Evolutionary conservation across 2,113 vertebrate genomes (phyloP).

Genomic region (Todiramphus saurophagus): DNA sequence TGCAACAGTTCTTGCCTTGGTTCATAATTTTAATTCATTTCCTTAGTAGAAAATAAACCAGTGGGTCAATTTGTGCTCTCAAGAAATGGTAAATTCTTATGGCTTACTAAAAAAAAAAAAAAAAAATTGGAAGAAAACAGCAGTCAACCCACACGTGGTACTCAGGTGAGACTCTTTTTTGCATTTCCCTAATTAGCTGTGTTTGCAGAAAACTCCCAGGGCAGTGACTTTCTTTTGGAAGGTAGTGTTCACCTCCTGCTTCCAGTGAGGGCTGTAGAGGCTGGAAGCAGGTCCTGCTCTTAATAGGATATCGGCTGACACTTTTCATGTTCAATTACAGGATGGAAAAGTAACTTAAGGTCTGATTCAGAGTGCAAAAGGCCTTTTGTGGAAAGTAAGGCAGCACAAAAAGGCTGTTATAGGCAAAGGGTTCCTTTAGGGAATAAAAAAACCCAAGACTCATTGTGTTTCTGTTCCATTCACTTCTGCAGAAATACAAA

Average conservation of each 20-base stretch:
- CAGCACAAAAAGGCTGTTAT: neutral
- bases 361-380: neutral
- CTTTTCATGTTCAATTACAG: no score
- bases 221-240: neutral
- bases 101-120: neutral
- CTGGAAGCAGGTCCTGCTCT: neutral
- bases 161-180: neutral
- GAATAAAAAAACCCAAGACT: neutral
- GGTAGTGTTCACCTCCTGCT: neutral
- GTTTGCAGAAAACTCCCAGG: neutral
- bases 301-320: neutral
- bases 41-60: neutral
- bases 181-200: neutral
- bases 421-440: neutral
- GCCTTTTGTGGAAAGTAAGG: neutral
- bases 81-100: neutral
- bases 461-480: rapidly evolving
- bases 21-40: neutral
- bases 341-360: no score
- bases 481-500: neutral
- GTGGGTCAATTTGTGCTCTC: neutral
- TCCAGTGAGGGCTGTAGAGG: neutral
- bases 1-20: neutral
- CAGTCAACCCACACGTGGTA: neutral
- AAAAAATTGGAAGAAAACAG: neutral